Evolutionary conservation across 2,797 vertebrate genomes (phyloP).

Genomic region (Brachymystax lenok): DNA sequence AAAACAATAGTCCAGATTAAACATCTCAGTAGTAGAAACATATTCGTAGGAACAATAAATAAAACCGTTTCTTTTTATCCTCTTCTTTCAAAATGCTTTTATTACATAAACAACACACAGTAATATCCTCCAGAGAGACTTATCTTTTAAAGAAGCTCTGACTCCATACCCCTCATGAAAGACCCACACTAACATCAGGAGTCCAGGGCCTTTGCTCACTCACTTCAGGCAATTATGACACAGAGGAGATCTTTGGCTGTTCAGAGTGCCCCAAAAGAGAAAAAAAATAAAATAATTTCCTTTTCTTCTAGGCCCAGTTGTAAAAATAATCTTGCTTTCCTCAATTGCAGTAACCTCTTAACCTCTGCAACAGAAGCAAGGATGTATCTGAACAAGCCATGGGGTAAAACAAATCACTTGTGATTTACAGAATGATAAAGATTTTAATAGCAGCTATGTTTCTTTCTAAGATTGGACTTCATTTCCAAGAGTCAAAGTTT

Average conservation of each 20-base stretch:
- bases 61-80: slow-evolving; percentile 38
- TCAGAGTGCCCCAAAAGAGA: slow-evolving; percentile 57
- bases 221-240: slow-evolving; percentile 84
- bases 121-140: slow-evolving; percentile 69
- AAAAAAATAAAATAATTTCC: slow-evolving; percentile 54
- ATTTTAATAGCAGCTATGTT: slow-evolving; percentile 85
- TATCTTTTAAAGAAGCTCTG: slow-evolving; percentile 77
- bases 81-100: slow-evolving; percentile 70
- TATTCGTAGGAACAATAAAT: slow-evolving; percentile 35
- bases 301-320: slow-evolving; percentile 67
- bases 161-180: slow-evolving; percentile 77
- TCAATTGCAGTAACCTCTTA: slow-evolving; percentile 75
- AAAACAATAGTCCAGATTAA: slow-evolving; percentile 53
- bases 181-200: slow-evolving; percentile 76
- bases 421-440: slow-evolving; percentile 85
- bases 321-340: slow-evolving; percentile 80
- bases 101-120: slow-evolving; percentile 79
- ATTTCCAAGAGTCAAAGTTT: slow-evolving; percentile 87
- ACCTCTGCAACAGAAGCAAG: slow-evolving; percentile 78
- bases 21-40: slow-evolving; percentile 35
- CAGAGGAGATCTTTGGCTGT: slow-evolving; percentile 79
- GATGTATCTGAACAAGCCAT: slow-evolving; percentile 81
- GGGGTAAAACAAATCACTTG: slow-evolving; percentile 86
- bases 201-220: slow-evolving; percentile 79
- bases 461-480: slow-evolving; percentile 82